phyloP scores from a whole-genome alignment of 2,888 invertebrate species.

The Zootermopsis nevadensis region DNA sequence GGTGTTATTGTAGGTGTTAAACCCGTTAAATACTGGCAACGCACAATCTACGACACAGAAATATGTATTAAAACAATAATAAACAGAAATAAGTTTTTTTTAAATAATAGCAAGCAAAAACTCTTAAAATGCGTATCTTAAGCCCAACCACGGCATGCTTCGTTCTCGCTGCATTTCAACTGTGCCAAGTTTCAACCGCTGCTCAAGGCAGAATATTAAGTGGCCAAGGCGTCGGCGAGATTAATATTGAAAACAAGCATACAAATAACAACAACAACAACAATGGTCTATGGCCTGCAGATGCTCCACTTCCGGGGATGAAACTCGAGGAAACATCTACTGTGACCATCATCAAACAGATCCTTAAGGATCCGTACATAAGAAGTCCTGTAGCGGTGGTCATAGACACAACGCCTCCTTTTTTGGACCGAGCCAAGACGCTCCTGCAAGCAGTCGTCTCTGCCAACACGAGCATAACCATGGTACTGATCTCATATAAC shows the following conservation, averaged over 20 bases:
- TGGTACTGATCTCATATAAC: conserved; percentile 44
- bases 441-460: conserved; percentile 35
- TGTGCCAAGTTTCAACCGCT: neutral
- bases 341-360: conserved; percentile 53
- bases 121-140: neutral
- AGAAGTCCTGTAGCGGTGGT: conserved; percentile 64
- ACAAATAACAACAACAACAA: neutral
- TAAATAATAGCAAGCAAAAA: too few species aligned
- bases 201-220: neutral
- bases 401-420: conserved; percentile 59
- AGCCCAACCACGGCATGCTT: neutral
- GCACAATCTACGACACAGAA: too few species aligned
- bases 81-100: too few species aligned
- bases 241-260: neutral
- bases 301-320: neutral
- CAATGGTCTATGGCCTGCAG: neutral
- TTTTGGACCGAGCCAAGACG: conserved; percentile 18
- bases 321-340: neutral
- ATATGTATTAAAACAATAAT: too few species aligned
- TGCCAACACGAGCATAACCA: neutral
- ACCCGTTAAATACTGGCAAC: too few species aligned
- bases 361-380: conserved; percentile 65
- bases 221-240: neutral
- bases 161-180: neutral
- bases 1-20: too few species aligned